Evolutionary conservation across 2,113 vertebrate species (phyloP).

Genomic region (Bombycilla garrulus): DNA sequence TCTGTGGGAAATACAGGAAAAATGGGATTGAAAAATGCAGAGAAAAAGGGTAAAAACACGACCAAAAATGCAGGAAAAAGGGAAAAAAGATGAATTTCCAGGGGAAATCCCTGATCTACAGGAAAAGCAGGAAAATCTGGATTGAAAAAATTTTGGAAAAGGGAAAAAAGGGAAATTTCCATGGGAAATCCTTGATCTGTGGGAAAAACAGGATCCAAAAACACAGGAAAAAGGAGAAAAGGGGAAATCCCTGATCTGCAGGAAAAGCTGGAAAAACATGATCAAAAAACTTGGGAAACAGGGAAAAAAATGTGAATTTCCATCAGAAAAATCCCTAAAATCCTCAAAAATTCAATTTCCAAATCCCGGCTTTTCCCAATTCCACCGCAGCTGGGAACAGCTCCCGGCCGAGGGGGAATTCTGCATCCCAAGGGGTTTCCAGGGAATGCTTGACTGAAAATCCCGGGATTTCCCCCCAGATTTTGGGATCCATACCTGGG

Average conservation of each 20-base stretch:
- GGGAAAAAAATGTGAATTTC: background rate
- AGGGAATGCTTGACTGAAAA: no score
- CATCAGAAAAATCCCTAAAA: background rate
- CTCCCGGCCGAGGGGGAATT: no score
- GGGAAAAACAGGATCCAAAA: background rate
- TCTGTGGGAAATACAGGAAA: no score
- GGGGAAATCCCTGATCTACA: rapidly evolving
- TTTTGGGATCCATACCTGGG: constrained; percentile 67
- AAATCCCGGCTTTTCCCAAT: background rate
- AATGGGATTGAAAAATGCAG: no score
- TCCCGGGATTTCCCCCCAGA: rapidly evolving
- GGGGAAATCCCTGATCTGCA: background rate
- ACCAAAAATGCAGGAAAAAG: background rate
- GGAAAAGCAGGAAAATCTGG: background rate
- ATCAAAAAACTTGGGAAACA: background rate
- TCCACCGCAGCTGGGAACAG: background rate
- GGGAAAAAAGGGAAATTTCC: background rate
- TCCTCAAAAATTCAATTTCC: background rate
- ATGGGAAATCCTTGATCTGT: background rate
- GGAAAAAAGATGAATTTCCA: background rate
- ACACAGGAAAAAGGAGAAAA: background rate
- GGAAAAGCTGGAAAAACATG: background rate
- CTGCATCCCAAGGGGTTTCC: no score
- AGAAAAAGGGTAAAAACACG: background rate
- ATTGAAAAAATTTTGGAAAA: background rate